phyloP scores from a whole-genome alignment of 2,797 vertebrate genomes.

The Eremophila alpestris region DNA sequence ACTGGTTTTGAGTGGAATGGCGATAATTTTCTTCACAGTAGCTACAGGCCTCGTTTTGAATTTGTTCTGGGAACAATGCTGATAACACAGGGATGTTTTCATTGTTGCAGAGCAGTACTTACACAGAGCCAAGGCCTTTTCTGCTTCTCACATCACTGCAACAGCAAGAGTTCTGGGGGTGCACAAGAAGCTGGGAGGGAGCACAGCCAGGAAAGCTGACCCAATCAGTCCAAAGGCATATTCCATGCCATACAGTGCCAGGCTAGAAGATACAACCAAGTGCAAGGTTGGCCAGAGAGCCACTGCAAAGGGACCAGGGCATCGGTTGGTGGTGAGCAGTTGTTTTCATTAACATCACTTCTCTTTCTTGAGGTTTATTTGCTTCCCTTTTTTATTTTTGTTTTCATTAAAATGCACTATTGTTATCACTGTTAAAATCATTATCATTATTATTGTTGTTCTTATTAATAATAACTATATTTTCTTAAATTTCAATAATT shows the following conservation, averaged over 20 bases:
- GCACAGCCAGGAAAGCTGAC: background rate
- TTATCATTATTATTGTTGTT: fast-evolving
- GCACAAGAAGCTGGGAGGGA: background rate
- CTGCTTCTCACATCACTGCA: background rate
- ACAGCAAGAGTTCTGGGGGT: fast-evolving
- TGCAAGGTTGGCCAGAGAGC: fast-evolving
- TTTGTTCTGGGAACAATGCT: background rate
- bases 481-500: background rate
- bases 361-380: background rate
- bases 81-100: background rate
- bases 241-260: background rate
- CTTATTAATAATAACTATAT: too few relatives aligned
- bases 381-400: background rate
- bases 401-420: background rate
- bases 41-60: background rate
- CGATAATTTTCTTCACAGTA: background rate
- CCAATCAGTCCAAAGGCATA: background rate
- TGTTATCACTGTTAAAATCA: too few relatives aligned
- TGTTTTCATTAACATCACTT: background rate
- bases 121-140: background rate
- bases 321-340: fast-evolving
- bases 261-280: background rate
- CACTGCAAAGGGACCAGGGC: background rate
- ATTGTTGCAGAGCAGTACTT: background rate
- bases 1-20: background rate